Evolutionary conservation across 1,140 invertebrate genomes (phyloP).

Genomic region (Brachionus koreanus): DNA sequence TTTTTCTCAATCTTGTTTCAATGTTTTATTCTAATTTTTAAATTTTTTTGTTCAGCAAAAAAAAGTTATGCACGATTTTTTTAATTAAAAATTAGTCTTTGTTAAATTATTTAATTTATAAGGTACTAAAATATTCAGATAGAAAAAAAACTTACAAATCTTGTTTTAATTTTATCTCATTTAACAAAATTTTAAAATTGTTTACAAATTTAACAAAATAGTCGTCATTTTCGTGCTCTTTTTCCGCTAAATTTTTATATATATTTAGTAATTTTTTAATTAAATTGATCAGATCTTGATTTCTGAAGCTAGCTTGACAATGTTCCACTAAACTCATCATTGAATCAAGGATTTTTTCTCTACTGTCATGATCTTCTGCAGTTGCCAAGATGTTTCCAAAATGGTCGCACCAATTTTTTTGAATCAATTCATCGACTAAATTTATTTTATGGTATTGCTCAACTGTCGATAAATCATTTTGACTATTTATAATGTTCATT

Average conservation of each 20-base stretch:
- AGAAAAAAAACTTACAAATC: conserved; percentile 11
- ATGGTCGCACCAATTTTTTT: conserved; percentile 63
- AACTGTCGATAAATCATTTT: neutral
- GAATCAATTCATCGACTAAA: conserved; percentile 56
- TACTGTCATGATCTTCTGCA: conserved; percentile 50
- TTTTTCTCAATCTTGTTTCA: too few species aligned
- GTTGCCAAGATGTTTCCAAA: conserved; percentile 59
- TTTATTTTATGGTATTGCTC: neutral
- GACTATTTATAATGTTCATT: conserved; percentile 53
- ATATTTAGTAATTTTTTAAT: neutral
- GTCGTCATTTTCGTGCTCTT: neutral
- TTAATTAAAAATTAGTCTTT: too few species aligned
- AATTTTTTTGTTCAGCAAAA: too few species aligned
- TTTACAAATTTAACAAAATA: neutral
- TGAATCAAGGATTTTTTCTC: conserved; percentile 55
- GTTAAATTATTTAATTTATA: neutral
- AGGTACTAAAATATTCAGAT: neutral
- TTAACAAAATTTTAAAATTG: neutral
- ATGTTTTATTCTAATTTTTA: too few species aligned
- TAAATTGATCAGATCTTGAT: neutral
- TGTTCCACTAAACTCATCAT: conserved; percentile 49
- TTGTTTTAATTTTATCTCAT: neutral
- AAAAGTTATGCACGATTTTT: too few species aligned
- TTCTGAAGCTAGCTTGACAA: conserved; percentile 47
- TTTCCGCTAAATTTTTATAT: neutral